Percentiles rank a stretch among this genome's conserved stretches.
These are phyloP conservation scores for Tachyglossus aculeatus DNA, from an alignment of 2,797 vertebrate genomes.

Conservation along the genomic window DNA sequence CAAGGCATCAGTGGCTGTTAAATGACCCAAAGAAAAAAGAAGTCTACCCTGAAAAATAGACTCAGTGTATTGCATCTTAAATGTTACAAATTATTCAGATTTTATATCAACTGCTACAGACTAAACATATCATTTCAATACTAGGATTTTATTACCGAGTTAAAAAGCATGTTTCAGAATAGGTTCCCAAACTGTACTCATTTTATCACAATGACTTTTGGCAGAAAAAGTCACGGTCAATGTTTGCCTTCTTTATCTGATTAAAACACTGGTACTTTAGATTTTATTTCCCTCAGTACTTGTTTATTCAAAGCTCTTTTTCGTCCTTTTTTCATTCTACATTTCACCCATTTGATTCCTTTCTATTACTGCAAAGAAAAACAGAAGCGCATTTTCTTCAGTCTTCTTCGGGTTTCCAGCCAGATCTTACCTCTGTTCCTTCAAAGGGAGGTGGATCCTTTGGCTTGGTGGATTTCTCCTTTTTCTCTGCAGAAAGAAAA, in stretches of 20 bases:
- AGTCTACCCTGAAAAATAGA: neutral
- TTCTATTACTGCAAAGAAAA: neutral
- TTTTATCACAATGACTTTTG: conserved; percentile 10
- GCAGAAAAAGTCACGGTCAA: neutral
- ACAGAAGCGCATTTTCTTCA: neutral
- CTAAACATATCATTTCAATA: conserved; percentile 15
- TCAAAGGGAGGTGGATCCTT: conserved; percentile 86
- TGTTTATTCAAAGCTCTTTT: neutral
- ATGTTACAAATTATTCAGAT: conserved; percentile 8
- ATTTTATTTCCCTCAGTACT: neutral
- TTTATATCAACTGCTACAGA: neutral
- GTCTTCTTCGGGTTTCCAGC: conserved; percentile 10
- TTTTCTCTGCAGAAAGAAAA: conserved; percentile 77
- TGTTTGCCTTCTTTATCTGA: neutral
- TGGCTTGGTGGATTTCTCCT: conserved; percentile 82
- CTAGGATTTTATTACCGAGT: neutral
- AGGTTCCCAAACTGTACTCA: neutral
- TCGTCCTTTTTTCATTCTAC: neutral
- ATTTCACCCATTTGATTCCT: neutral
- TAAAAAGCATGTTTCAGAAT: conserved; percentile 17
- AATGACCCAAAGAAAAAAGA: neutral
- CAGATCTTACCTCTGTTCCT: conserved; percentile 85
- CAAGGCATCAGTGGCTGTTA: neutral
- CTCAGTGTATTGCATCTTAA: conserved; percentile 13
- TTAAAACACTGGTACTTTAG: neutral